These are phyloP conservation scores for Antheraea assamensis DNA, from an alignment of 2,888 invertebrate genomes.

Conservation along the genomic window DNA sequence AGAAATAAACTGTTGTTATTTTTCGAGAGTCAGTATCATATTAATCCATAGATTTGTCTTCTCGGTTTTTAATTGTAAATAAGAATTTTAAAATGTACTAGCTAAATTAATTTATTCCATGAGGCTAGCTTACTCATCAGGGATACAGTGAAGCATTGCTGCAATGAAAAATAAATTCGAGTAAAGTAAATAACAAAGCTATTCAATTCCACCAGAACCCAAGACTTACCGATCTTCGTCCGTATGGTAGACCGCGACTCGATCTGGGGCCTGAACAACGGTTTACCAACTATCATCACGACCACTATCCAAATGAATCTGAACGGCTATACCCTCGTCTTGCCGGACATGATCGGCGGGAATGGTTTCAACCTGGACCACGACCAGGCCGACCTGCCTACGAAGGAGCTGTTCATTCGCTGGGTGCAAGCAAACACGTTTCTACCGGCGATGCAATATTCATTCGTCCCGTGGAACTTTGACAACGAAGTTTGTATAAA, in stretches of 20 bases:
- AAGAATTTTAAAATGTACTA: too few relatives aligned
- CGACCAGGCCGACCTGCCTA: conserved; percentile 72
- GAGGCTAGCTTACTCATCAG: too few relatives aligned
- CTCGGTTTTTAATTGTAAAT: too few relatives aligned
- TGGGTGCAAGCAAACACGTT: conserved; percentile 91
- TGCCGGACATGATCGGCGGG: conserved; percentile 92
- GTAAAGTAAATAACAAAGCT: background rate
- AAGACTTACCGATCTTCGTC: conserved; percentile 86
- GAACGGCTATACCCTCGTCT: conserved; percentile 86
- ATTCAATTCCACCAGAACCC: conserved; percentile 73
- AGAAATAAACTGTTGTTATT: too few relatives aligned
- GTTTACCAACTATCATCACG: conserved; percentile 87
- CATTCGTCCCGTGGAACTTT: conserved; percentile 90
- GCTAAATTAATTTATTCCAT: too few relatives aligned
- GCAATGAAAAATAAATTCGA: background rate
- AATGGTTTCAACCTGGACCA: conserved; percentile 81
- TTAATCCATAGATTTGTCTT: too few relatives aligned
- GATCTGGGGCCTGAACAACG: conserved; percentile 86
- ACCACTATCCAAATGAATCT: conserved; percentile 85
- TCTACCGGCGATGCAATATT: conserved; percentile 91
- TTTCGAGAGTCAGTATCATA: too few relatives aligned
- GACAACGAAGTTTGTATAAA: conserved; percentile 74
- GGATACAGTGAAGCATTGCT: too few relatives aligned
- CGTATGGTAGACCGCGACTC: conserved; percentile 92
- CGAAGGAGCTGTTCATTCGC: conserved; percentile 86